Evolutionary conservation across 2,888 invertebrate species (phyloP).

Genomic region (Alviniconcha strummeri): DNA sequence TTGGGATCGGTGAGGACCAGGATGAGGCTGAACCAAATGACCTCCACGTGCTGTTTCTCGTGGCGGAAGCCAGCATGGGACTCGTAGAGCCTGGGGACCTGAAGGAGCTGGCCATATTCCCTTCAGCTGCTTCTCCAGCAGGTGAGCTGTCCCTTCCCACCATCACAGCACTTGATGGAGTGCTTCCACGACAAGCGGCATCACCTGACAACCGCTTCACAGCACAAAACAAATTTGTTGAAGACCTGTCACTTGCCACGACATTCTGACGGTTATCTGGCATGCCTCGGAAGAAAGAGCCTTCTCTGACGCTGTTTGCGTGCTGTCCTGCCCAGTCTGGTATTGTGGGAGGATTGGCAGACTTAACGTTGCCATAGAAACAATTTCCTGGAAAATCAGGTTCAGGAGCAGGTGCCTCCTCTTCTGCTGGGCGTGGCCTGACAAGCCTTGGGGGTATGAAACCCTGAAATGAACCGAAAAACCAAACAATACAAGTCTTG

Average conservation of each 20-base stretch:
- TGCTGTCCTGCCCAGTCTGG: no score
- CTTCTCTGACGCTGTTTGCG: no score
- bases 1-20: neutral
- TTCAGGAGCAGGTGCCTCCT: neutral
- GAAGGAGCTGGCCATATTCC: neutral
- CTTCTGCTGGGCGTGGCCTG: conserved; percentile 27
- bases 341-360: no score
- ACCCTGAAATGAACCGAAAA: conserved; percentile 45
- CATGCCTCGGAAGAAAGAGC: no score
- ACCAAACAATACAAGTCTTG: no score
- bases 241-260: no score
- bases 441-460: conserved; percentile 57
- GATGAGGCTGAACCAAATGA: conserved; percentile 36
- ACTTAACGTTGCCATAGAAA: no score
- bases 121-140: neutral
- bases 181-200: neutral
- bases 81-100: neutral
- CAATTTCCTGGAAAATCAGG: no score
- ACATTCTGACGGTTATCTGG: no score
- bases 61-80: neutral
- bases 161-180: neutral
- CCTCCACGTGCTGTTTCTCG: conserved; percentile 37
- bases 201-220: neutral
- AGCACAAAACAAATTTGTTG: neutral
- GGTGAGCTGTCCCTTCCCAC: neutral